These are phyloP conservation scores for Neria commutata DNA, from an alignment of 2,888 invertebrate genomes.

Conservation along the genomic window DNA sequence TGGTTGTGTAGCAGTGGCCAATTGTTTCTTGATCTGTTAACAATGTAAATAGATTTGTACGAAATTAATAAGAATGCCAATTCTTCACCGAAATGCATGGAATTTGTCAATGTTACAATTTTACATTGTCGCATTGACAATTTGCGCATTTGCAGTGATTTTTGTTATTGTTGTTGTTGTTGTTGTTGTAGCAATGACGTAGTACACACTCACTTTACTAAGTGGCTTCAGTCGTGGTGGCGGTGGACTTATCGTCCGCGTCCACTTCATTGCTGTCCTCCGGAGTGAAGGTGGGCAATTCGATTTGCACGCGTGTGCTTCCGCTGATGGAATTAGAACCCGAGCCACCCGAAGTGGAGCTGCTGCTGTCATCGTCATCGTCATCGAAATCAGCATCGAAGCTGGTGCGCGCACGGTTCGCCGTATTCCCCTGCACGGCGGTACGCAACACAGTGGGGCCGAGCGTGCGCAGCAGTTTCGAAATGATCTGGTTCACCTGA, in stretches of 20 bases:
- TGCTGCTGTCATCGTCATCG: conserved; percentile 60
- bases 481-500: conserved; percentile 57
- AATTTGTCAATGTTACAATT: conserved; percentile 7
- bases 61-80: conserved; percentile 34
- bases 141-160: not conserved
- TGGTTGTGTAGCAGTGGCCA: conserved; percentile 14
- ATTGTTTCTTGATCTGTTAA: conserved; percentile 30
- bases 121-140: conserved; percentile 6
- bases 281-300: conserved; percentile 71
- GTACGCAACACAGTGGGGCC: conserved; percentile 70
- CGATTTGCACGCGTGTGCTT: conserved; percentile 67
- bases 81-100: conserved; percentile 15
- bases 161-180: conserved; percentile 19
- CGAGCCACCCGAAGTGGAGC: conserved; percentile 27
- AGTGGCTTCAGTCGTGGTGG: conserved; percentile 19
- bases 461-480: conserved; percentile 72
- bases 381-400: conserved; percentile 65
- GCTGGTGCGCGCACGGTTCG: conserved; percentile 58
- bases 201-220: conserved; percentile 33
- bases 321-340: conserved; percentile 39
- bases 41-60: conserved; percentile 23
- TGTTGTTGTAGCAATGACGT: conserved; percentile 43
- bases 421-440: conserved; percentile 59
- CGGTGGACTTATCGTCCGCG: conserved; percentile 28
- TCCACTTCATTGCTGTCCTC: conserved; percentile 68